Conservation (phyloP, 2,113 vertebrate genomes). For the Siniperca chuatsi region DNA sequence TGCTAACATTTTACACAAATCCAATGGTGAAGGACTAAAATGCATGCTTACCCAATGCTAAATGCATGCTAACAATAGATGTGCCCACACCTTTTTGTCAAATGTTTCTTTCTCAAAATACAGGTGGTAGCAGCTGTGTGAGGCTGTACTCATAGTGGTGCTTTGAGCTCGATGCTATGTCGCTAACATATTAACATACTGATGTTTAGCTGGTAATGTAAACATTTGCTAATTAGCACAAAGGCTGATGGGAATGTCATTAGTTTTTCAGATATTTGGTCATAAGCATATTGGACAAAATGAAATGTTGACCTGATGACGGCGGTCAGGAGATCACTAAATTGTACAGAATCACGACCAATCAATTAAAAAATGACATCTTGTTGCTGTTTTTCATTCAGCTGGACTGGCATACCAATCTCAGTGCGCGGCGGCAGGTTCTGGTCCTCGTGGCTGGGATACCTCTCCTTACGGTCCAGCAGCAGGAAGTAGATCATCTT, state of each 20-base stretch:
- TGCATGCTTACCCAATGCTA: not conserved
- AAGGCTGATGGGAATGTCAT: not conserved
- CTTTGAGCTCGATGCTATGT: too few species aligned
- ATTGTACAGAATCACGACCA: not conserved
- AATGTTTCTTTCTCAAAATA: too few species aligned
- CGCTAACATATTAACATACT: too few species aligned
- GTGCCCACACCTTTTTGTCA: too few species aligned
- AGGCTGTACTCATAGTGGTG: too few species aligned
- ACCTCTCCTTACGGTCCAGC: constrained; percentile 96
- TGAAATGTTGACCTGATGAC: not conserved
- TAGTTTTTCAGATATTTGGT: not conserved
- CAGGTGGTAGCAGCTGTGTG: too few species aligned
- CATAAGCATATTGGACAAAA: too few species aligned
- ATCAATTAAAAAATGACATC: too few species aligned
- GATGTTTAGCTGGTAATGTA: too few species aligned
- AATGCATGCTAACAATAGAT: too few species aligned
- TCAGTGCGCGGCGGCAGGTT: constrained; percentile 95
- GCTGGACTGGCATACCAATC: constrained; percentile 86
- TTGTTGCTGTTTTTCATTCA: not conserved
- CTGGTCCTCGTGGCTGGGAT: constrained; percentile 98
- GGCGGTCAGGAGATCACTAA: too few species aligned
- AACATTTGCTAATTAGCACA: too few species aligned
- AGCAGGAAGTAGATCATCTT: constrained; percentile 99
- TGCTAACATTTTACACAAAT: not conserved
- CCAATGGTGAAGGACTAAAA: not conserved